These are phyloP conservation scores for Cryptoprocta ferox DNA, from an alignment of 2,797 vertebrate species.

Conservation along the genomic window DNA sequence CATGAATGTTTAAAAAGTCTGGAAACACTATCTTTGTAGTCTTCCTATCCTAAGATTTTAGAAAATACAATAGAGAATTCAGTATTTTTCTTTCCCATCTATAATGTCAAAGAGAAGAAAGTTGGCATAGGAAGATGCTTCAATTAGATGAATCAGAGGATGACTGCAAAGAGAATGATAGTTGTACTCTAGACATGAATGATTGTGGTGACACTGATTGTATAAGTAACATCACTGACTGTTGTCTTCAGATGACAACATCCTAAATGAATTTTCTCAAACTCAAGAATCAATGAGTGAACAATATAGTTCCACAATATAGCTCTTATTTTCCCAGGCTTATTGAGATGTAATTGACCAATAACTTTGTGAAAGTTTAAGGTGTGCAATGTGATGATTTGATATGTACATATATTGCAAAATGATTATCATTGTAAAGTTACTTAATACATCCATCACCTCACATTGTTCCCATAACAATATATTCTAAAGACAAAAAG, in stretches of 20 bases:
- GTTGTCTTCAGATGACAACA: neutral
- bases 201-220: neutral
- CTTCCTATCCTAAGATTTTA: neutral
- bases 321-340: neutral
- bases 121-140: neutral
- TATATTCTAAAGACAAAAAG: neutral
- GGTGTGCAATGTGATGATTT: neutral
- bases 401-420: neutral
- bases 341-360: neutral
- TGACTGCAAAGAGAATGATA: neutral
- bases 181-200: neutral
- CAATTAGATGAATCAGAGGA: neutral
- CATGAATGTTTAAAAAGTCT: neutral
- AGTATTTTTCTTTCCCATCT: neutral
- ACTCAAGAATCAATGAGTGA: neutral
- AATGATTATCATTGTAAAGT: neutral
- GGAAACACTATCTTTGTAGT: neutral
- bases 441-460: neutral
- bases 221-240: neutral
- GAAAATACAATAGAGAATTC: neutral
- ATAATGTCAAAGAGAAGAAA: slow-evolving; percentile 25
- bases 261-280: neutral
- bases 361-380: neutral
- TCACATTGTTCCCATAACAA: neutral
- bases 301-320: neutral